Evolutionary conservation across 2,888 invertebrate genomes (phyloP).

Genomic region (Caenorhabditis drosophilae): DNA sequence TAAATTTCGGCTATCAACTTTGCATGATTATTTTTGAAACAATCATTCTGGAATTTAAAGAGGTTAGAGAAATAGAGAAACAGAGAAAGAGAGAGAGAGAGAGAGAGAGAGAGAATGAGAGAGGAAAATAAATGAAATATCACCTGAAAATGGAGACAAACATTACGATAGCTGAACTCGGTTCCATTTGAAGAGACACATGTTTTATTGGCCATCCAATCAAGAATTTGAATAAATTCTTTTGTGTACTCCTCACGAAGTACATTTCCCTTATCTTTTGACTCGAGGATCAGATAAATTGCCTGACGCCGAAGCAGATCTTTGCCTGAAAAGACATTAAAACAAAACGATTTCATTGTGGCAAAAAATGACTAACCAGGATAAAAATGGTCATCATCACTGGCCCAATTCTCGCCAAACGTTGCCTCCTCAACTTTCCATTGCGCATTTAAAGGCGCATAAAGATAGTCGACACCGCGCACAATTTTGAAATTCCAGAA

Average conservation of each 20-base stretch:
- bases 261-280: slow-evolving; percentile 36
- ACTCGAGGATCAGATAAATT: slow-evolving; percentile 54
- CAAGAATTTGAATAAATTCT: slow-evolving; percentile 53
- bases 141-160: slow-evolving; percentile 50
- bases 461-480: slow-evolving; percentile 54
- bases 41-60: slow-evolving; percentile 55
- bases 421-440: slow-evolving; percentile 62
- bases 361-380: slow-evolving; percentile 45
- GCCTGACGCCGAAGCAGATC: slow-evolving; percentile 60
- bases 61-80: too few relatives aligned
- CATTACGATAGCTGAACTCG: slow-evolving; percentile 38
- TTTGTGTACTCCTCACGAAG: slow-evolving; percentile 41
- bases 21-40: slow-evolving; percentile 59
- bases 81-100: too few relatives aligned
- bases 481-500: slow-evolving; percentile 52
- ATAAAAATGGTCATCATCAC: slow-evolving; percentile 49
- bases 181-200: slow-evolving; percentile 25
- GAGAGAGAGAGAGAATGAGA: neutral
- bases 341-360: neutral
- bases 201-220: slow-evolving; percentile 47
- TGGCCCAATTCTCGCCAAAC: slow-evolving; percentile 58
- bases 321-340: slow-evolving; percentile 44
- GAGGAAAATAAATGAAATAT: neutral
- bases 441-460: slow-evolving; percentile 58
- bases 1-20: slow-evolving; percentile 56